These are phyloP conservation scores for Scomber scombrus DNA, from an alignment of 2,113 vertebrate genomes.

Conservation along the genomic window DNA sequence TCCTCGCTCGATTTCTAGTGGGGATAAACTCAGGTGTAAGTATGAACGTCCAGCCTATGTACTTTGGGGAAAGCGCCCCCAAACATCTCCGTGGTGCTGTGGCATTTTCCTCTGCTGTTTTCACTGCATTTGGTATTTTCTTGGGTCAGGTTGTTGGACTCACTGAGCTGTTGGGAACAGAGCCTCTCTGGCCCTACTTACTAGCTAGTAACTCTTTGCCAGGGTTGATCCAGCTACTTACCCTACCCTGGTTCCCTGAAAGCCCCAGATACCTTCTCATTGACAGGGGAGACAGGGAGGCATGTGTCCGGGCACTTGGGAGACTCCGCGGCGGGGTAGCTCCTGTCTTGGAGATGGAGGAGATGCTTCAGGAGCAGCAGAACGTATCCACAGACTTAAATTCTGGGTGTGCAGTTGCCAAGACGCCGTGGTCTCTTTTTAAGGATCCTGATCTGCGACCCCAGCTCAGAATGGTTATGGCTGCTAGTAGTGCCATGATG, in stretches of 20 bases:
- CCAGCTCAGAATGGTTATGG: slow-evolving; percentile 85
- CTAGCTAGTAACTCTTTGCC: slow-evolving; percentile 90
- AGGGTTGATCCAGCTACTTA: slow-evolving; percentile 86
- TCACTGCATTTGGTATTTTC: slow-evolving; percentile 90
- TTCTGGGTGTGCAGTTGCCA: slow-evolving; percentile 49
- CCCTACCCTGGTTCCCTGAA: slow-evolving; percentile 91
- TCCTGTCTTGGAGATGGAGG: slow-evolving; percentile 86
- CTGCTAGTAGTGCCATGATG: slow-evolving; percentile 91
- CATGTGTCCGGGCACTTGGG: slow-evolving; percentile 85
- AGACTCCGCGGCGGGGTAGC: slow-evolving; percentile 83
- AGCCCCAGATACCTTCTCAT: slow-evolving; percentile 94
- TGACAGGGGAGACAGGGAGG: slow-evolving; percentile 87
- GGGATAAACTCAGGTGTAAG: slow-evolving; percentile 90
- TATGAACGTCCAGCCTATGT: slow-evolving; percentile 95
- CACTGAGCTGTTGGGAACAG: slow-evolving; percentile 88
- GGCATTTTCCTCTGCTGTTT: slow-evolving; percentile 89
- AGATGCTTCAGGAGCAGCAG: slow-evolving; percentile 87
- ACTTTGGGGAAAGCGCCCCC: slow-evolving; percentile 91
- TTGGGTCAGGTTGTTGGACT: slow-evolving; percentile 90
- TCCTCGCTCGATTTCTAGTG: slow-evolving; percentile 87
- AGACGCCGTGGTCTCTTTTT: slow-evolving; percentile 85
- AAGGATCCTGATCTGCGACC: slow-evolving; percentile 74
- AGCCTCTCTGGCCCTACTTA: slow-evolving; percentile 88
- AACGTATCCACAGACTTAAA: slow-evolving; percentile 59
- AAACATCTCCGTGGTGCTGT: slow-evolving; percentile 90